Evolutionary conservation across 1,140 invertebrate genomes (phyloP), one percentile per base, ranked within the genome.

Genomic region (Octopus bimaculoides): DNA sequence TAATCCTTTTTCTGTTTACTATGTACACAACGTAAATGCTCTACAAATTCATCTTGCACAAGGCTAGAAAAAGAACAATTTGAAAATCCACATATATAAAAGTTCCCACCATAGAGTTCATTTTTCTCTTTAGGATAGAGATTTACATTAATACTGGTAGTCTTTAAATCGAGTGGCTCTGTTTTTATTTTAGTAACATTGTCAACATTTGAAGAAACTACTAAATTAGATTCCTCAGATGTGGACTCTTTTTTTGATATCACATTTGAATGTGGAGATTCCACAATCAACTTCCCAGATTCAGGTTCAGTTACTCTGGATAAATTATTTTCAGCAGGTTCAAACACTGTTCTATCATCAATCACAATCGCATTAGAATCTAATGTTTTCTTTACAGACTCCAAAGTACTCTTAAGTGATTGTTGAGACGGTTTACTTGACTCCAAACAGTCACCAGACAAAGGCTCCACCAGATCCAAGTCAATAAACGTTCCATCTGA

Each of bases 71-170:
- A 71, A 4, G 6, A 12, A 20, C 66, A 71, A 17, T 71, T 20
- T 71, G 5, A n/a, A 71, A 71, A 71, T 71, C 66, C 66, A 71
- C 66, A 71, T n/a, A 71, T 71, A 17, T 71, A 71, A 20, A 71
- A 71, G 14, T 71, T 71, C 26, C 66, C 66, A 6, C 26, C 26
- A 20, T 71, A 71, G 14, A 71, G 4, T 8, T 6, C 26, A 20
- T 71, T 71, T 17, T 71, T 71, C 14, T 71, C 66, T 5, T 6
- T 20, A 14, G 17, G 66, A 71, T 8, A n/a, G 0, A 20, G 66
- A 71, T 71, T 20, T 17, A 12, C 7, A n/a, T 71, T 71, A 20
- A 12, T n/a, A 71, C 1, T 1, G 17, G 17, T 71, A 14, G 14
- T 20, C 5, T 6, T 8, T 71, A 0, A n/a, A 8, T 10, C 3